Evolutionary conservation across 2,797 vertebrate species (phyloP).

Genomic region (Pterois miles): DNA sequence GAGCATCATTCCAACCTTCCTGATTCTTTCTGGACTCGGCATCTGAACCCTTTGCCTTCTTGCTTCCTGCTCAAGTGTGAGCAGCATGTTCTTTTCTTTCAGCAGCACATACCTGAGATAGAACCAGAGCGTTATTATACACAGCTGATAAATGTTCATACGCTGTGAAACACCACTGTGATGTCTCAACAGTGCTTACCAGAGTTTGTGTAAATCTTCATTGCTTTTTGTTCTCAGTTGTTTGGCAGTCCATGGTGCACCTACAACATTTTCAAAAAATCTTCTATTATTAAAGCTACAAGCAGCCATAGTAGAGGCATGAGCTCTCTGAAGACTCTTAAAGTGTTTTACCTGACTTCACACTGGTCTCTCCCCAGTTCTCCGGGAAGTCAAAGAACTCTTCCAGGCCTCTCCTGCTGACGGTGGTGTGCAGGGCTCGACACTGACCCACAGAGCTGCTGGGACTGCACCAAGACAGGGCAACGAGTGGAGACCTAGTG

Average conservation of each 20-base stretch:
- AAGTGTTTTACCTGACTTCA: slow-evolving; percentile 90
- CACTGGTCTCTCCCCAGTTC: slow-evolving; percentile 91
- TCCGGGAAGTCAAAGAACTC: slow-evolving; percentile 94
- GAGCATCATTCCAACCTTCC: slow-evolving; percentile 85
- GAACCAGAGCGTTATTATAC: background rate
- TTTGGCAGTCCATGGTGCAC: slow-evolving; percentile 91
- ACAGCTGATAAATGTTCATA: background rate
- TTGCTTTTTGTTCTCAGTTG: slow-evolving; percentile 93
- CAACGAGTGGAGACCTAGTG: slow-evolving; percentile 26
- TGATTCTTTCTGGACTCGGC: slow-evolving; percentile 94
- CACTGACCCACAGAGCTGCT: slow-evolving; percentile 49
- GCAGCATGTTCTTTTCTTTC: slow-evolving; percentile 97
- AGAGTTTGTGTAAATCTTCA: slow-evolving; percentile 97
- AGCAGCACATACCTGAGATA: slow-evolving; percentile 93
- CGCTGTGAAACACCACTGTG: background rate
- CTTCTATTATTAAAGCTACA: background rate
- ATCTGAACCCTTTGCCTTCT: slow-evolving; percentile 88
- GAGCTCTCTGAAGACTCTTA: background rate
- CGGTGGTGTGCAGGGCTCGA: slow-evolving; percentile 85
- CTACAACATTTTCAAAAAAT: slow-evolving; percentile 72
- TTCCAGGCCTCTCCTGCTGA: slow-evolving; percentile 85
- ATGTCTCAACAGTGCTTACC: slow-evolving; percentile 79
- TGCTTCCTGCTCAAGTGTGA: slow-evolving; percentile 92
- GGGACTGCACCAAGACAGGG: slow-evolving; percentile 5
- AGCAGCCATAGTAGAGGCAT: background rate